Conservation (phyloP, 1,140 invertebrate species). For the Coelopa frigida region DNA sequence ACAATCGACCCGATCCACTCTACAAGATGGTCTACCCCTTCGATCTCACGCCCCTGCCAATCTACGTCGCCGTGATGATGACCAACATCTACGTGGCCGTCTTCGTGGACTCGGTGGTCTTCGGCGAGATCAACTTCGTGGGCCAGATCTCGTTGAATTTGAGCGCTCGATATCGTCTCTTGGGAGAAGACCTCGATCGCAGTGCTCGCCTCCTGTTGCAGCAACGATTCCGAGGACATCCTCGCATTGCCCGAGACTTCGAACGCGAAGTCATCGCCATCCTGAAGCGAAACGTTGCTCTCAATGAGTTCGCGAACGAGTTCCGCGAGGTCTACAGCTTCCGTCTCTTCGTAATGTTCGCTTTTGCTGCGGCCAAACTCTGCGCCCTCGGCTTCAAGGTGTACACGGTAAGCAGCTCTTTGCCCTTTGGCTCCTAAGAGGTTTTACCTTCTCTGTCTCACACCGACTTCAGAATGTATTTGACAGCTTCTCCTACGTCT, state of each 20-base stretch:
- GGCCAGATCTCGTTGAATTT: constrained; percentile 27
- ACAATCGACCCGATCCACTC: constrained; percentile 14
- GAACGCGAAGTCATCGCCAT: constrained; percentile 15
- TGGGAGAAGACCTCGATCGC: constrained; percentile 20
- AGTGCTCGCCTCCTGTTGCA: constrained; percentile 13
- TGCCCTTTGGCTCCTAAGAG: too few species aligned
- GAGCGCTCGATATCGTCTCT: constrained; percentile 24
- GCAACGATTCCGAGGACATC: too few species aligned
- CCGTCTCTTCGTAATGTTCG: constrained; percentile 31
- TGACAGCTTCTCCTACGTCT: constrained; percentile 7
- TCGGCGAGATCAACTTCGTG: constrained; percentile 27
- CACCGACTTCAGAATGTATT: constrained; percentile 13
- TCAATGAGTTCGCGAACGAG: constrained; percentile 23
- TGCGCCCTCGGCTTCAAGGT: constrained; percentile 35
- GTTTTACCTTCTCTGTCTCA: too few species aligned
- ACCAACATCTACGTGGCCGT: constrained; percentile 30
- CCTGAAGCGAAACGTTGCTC: constrained; percentile 19
- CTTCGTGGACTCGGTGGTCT: constrained; percentile 23
- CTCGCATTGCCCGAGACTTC: constrained; percentile 21
- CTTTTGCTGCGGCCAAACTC: constrained; percentile 23
- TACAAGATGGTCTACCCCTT: constrained; percentile 30
- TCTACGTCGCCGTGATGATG: constrained; percentile 23
- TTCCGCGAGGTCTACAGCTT: constrained; percentile 28
- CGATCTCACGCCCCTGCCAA: constrained; percentile 15
- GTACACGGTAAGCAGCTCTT: too few species aligned